Evolutionary conservation across 2,888 invertebrate species (phyloP), one percentile per base, ranked within the genome.

Genomic region (Eumacrocentrus americanus): DNA sequence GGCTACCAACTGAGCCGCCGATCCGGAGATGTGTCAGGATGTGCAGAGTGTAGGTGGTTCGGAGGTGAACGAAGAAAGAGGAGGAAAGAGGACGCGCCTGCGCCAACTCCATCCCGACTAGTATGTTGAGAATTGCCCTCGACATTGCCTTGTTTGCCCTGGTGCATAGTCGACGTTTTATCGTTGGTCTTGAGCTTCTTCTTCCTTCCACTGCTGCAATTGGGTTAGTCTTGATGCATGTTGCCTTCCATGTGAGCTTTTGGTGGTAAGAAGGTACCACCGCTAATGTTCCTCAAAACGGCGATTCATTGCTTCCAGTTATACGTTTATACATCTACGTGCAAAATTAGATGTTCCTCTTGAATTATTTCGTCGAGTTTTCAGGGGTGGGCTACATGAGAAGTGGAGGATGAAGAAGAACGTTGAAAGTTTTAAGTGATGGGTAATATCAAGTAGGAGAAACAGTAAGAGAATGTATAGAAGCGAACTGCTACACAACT

Each of bases 1-100:
- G 55, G 55, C 50, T 51, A 60, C 44, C 50, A 55, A 60, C 60
- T 60, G 60, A 60, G 50, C 60, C 55, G 55, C 42, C 34, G 44
- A 55, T 60, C 16, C 60, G 9, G 35, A 51, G 50, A 60, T 51
- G 55, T 60, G 55, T 51, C 37, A 55, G 55, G 55, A 60, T 60
- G 50, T 55, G 37, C 29, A 51, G 55, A 55, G 25, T 47, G 20
- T 47, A 56, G 47, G 37, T 22, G 42, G 14, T 35, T 55, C 38
- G 22, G 25, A 23, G 60, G 44, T 18, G 46, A 55, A 42, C 40
- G 50, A 48, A 29, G 48, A 40, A 29, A 54, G 54, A 40, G 48
- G 14, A 23, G 59, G 48, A 50, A 34, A 40, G 25, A 47, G 25
- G 40, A 35, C 29, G 55, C 55, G 55, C 55, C 35, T 56, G 55